Percentiles rank a stretch among this genome's conserved stretches.
Evolutionary conservation across 2,797 vertebrate species (phyloP).

Genomic region (Adelosebastes latens): DNA sequence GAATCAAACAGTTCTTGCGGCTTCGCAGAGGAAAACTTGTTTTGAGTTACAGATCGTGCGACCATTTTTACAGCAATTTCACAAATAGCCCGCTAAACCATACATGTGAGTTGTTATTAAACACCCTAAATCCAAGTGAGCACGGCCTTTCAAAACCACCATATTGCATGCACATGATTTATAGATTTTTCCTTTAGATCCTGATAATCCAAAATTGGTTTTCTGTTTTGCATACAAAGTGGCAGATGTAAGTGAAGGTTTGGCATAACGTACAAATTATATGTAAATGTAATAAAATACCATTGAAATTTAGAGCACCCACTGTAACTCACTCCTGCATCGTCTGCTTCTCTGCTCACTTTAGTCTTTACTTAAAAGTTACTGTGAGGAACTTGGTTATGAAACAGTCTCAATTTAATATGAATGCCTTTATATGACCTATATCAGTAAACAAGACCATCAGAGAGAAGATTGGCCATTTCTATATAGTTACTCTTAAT

Average conservation of each 20-base stretch:
- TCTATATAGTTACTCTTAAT: not conserved
- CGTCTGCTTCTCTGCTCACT: not conserved
- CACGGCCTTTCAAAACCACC: not conserved
- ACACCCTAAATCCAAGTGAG: slow-evolving; percentile 19
- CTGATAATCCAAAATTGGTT: slow-evolving; percentile 31
- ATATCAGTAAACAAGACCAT: not conserved
- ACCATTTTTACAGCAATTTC: slow-evolving; percentile 3
- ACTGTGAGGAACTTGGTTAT: not conserved
- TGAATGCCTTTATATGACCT: not conserved
- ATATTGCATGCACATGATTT: slow-evolving; percentile 2
- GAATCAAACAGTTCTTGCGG: slow-evolving; percentile 20
- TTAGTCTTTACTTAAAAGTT: not conserved
- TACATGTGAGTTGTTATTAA: slow-evolving; percentile 26
- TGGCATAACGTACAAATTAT: not conserved
- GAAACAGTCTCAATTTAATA: not conserved
- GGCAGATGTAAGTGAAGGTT: slow-evolving; percentile 20
- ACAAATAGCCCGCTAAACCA: slow-evolving; percentile 4
- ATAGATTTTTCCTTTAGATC: slow-evolving; percentile 1
- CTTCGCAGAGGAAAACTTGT: slow-evolving; percentile 23
- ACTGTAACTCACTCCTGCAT: not conserved
- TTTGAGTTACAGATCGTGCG: not conserved
- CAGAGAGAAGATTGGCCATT: not conserved
- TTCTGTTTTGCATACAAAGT: slow-evolving; percentile 42
- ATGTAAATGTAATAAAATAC: slow-evolving; percentile 20
- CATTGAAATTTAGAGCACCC: not conserved